A percentile compares a stretch with the other conserved stretches of the same genome.
These are phyloP conservation scores for Zygothrica quintamaculata DNA, from an alignment of 2,888 invertebrate species.

Conservation along the genomic window DNA sequence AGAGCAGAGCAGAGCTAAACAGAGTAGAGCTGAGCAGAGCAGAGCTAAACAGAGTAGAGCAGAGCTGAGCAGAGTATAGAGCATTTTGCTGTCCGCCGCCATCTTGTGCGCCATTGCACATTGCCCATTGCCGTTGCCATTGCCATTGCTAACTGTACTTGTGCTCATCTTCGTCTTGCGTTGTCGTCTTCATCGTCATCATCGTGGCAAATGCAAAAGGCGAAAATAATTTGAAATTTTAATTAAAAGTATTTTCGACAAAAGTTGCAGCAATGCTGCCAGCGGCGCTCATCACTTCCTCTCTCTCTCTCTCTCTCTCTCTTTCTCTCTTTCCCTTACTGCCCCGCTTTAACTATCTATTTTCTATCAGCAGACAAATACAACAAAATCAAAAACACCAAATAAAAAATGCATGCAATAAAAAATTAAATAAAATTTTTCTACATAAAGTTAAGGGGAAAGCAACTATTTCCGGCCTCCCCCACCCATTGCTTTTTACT, in stretches of 20 bases:
- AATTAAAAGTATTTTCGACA: conserved; percentile 77
- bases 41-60: no score
- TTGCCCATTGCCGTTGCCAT: conserved; percentile 33
- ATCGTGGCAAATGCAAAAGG: conserved; percentile 30
- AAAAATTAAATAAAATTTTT: conserved; percentile 34
- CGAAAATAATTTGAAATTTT: conserved; percentile 81
- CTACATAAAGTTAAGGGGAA: conserved; percentile 38
- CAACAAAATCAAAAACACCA: conserved; percentile 79
- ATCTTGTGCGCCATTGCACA: conserved; percentile 80
- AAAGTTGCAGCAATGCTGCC: conserved; percentile 72
- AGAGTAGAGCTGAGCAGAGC: no score
- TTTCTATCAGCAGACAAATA: conserved; percentile 77
- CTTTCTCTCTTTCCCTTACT: no score
- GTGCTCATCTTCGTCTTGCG: conserved; percentile 2
- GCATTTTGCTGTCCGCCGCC: conserved; percentile 65
- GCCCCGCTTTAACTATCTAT: no score
- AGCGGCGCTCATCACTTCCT: no score
- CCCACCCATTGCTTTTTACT: no score
- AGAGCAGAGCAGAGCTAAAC: no score
- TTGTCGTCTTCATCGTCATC: conserved; percentile 10
- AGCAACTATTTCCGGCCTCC: conserved; percentile 71
- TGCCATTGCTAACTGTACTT: background rate
- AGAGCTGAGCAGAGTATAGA: no score
- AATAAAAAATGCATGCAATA: conserved; percentile 25
- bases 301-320: no score